Evolutionary conservation across 2,113 vertebrate genomes (phyloP).

Genomic region (Calyptomena viridis): DNA sequence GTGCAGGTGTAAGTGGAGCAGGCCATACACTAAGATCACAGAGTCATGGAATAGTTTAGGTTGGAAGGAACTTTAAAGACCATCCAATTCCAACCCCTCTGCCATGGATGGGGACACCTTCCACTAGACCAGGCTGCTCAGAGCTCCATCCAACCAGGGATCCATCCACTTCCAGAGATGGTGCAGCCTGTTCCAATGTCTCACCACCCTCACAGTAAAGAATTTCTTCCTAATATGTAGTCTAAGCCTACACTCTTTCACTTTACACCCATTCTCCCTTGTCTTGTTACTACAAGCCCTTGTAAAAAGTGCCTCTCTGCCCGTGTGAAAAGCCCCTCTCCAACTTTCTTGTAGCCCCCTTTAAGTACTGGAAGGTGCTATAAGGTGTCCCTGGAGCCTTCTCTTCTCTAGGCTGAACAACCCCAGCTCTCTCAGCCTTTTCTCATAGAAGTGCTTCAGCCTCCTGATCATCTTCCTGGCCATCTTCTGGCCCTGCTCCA

Average conservation of each 20-base stretch:
- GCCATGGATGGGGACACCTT: no score
- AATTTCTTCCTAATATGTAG: not conserved
- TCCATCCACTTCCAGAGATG: not conserved
- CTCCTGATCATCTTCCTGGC: not conserved
- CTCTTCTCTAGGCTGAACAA: not conserved
- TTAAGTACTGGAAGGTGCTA: not conserved
- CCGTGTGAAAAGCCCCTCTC: not conserved
- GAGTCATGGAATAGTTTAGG: not conserved
- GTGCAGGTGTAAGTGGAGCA: not conserved
- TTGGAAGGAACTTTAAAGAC: not conserved
- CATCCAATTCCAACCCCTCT: not conserved
- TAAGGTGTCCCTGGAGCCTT: not conserved
- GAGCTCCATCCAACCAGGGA: not conserved
- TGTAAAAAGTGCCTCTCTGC: not conserved
- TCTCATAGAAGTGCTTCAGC: not conserved
- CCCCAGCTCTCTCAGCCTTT: not conserved
- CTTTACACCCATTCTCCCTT: not conserved
- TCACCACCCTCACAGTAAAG: not conserved
- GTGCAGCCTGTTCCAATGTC: not conserved
- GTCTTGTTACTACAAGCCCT: not conserved
- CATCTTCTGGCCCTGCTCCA: not conserved
- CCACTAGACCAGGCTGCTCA: accelerated
- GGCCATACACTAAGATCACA: not conserved
- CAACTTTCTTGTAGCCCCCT: not conserved
- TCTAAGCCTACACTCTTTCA: not conserved